phyloP scores from a whole-genome alignment of 2,888 invertebrate species.

The Cerceris rybyensis region DNA sequence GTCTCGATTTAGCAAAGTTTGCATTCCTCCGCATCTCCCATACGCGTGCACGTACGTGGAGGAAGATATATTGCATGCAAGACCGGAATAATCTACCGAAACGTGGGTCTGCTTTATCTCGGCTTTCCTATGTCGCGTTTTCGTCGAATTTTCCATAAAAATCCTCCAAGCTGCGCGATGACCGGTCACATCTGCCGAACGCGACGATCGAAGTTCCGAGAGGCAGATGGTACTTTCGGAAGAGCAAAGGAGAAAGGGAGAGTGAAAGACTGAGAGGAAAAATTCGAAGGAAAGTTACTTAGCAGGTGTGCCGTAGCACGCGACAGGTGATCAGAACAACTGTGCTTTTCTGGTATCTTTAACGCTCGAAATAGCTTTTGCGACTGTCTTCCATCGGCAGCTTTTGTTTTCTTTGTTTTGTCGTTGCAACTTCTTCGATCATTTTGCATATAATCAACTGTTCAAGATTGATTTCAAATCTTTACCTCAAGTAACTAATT shows the following conservation, averaged over 20 bases:
- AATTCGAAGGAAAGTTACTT: conserved; percentile 45
- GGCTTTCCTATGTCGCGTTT: not conserved
- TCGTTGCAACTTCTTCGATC: no score
- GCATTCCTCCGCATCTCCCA: conserved; percentile 54
- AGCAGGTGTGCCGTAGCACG: conserved; percentile 59
- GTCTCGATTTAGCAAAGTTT: conserved; percentile 47
- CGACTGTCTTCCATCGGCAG: not conserved
- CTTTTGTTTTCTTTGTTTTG: not conserved
- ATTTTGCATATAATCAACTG: no score
- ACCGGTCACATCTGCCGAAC: conserved; percentile 37
- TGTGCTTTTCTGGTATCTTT: not conserved
- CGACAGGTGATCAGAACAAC: conserved; percentile 60
- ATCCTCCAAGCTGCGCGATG: not conserved
- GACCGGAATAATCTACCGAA: conserved; percentile 57
- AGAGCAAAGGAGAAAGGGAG: no score
- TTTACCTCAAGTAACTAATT: no score
- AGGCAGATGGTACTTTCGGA: conserved; percentile 53
- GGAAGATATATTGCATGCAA: conserved; percentile 49
- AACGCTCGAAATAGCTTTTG: conserved; percentile 3
- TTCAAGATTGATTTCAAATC: no score
- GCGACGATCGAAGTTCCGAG: conserved; percentile 29
- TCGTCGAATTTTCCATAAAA: not conserved
- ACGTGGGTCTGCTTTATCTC: conserved; percentile 11
- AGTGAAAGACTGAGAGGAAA: no score
- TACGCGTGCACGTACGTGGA: conserved; percentile 34